Conservation (phyloP, 2,797 vertebrate species). For the Passerculus sandwichensis region DNA sequence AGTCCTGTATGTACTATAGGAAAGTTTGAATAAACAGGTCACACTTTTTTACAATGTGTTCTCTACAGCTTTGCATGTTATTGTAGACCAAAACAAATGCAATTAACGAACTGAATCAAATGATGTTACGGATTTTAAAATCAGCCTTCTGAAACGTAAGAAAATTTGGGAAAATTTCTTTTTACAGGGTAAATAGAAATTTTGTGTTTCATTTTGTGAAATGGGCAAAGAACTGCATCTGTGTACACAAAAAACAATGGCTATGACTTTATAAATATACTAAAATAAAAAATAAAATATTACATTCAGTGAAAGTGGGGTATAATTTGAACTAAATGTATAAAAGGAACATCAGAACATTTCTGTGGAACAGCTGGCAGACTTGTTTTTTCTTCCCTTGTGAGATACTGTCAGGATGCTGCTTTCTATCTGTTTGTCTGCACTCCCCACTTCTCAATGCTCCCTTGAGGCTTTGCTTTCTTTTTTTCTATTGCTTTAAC, state of each 20-base stretch:
- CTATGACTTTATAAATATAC: not conserved
- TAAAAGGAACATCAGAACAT: not conserved
- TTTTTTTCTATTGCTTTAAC: not conserved
- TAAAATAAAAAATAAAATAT: not conserved
- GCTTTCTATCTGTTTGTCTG: not conserved
- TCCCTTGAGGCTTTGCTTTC: not conserved
- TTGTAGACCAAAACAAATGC: not conserved
- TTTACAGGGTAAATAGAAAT: not conserved
- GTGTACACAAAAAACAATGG: not conserved
- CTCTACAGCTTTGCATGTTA: not conserved
- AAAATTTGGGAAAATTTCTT: not conserved
- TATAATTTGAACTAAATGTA: not conserved
- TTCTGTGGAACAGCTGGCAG: not conserved
- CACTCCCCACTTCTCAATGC: not conserved
- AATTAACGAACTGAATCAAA: not conserved
- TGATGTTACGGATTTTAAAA: not conserved
- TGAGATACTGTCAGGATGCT: not conserved
- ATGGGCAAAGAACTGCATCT: not conserved
- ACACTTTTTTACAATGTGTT: not conserved
- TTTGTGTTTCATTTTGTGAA: not conserved
- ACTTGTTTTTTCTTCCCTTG: not conserved
- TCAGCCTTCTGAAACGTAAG: not conserved
- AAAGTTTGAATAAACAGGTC: not conserved
- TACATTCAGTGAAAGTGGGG: not conserved
- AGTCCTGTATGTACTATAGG: not conserved